Evolutionary conservation across 2,888 invertebrate species (phyloP).

Genomic region (Melitaea athalia): DNA sequence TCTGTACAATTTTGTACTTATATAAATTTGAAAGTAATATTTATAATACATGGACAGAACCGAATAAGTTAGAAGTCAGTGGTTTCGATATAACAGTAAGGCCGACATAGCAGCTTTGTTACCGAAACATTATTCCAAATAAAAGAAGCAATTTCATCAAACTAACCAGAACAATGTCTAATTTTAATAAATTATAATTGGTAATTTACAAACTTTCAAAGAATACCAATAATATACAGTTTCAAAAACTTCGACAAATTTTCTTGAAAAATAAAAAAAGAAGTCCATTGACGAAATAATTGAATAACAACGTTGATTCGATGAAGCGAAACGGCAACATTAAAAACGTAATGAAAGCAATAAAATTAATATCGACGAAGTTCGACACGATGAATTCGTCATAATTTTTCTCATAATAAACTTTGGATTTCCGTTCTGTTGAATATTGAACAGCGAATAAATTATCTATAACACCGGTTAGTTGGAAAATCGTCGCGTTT

Average conservation of each 20-base stretch:
- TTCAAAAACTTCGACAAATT: not conserved
- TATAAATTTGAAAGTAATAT: no score
- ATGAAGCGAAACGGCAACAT: constrained; percentile 5
- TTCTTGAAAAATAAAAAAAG: not conserved
- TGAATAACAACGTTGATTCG: not conserved
- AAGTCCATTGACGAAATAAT: not conserved
- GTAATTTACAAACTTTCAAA: no score
- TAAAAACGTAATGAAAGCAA: constrained; percentile 14
- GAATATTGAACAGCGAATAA: constrained; percentile 63
- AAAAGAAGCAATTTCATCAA: no score
- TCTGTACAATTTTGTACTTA: no score
- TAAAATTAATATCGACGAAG: constrained; percentile 20
- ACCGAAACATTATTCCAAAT: no score
- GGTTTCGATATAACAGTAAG: no score
- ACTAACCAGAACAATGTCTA: no score
- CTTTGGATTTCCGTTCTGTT: constrained; percentile 45
- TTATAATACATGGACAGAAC: no score
- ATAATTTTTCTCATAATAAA: constrained; percentile 34
- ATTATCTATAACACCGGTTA: constrained; percentile 62
- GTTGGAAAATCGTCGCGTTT: constrained; percentile 60
- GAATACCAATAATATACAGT: no score
- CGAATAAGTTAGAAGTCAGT: no score
- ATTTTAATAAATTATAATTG: no score
- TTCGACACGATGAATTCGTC: constrained; percentile 21
- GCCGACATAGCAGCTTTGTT: no score